phyloP scores from a whole-genome alignment of 1,140 invertebrate genomes.

The Xylocopa sonorina region DNA sequence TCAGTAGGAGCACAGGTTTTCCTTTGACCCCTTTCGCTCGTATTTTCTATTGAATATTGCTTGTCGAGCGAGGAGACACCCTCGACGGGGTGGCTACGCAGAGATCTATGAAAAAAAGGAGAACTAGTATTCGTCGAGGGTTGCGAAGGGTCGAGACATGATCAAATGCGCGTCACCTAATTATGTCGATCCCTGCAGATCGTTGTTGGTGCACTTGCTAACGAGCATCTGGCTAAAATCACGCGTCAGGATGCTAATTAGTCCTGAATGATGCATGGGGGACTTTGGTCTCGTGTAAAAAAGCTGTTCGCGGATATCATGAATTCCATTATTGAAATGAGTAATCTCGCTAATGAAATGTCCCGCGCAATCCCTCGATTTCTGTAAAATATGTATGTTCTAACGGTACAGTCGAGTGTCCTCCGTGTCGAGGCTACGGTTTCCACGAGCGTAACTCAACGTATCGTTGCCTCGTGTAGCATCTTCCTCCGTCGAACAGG shows the following conservation, averaged over 20 bases:
- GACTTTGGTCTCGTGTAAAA: too few species aligned
- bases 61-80: not conserved
- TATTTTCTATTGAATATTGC: constrained; percentile 10
- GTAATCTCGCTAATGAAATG: not conserved
- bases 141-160: too few species aligned
- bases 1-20: not conserved
- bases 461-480: not conserved
- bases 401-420: not conserved
- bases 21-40: constrained; percentile 9
- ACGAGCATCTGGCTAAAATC: constrained; percentile 4
- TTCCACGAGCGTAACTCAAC: not conserved
- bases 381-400: too few species aligned
- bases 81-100: not conserved
- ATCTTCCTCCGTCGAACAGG: constrained; percentile 40
- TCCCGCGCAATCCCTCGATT: not conserved
- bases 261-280: not conserved
- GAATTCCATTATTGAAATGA: not conserved
- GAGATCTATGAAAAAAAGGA: not conserved
- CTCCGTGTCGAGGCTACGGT: too few species aligned
- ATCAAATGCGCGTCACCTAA: constrained; percentile 13
- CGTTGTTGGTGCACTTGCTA: not conserved
- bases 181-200: constrained; percentile 19
- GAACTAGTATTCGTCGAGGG: too few species aligned
- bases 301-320: too few species aligned
- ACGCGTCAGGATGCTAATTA: constrained; percentile 17